Conservation (phyloP, 2,888 invertebrate genomes). For the Panzeria rudis region DNA sequence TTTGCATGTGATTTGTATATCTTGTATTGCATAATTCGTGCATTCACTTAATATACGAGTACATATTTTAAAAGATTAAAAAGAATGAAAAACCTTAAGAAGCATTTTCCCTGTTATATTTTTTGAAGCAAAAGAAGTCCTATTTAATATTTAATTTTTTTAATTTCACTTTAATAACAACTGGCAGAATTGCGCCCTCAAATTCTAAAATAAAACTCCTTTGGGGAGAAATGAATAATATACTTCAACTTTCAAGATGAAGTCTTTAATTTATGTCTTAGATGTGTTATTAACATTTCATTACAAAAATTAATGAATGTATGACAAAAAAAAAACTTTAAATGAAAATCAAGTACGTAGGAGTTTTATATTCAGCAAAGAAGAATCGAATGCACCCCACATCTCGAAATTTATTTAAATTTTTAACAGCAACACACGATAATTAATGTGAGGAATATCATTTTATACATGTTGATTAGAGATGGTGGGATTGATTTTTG, state of each 20-base stretch:
- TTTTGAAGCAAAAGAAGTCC: too few species aligned
- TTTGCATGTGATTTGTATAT: too few species aligned
- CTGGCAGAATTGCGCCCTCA: background rate
- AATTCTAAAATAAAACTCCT: background rate
- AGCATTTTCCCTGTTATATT: too few species aligned
- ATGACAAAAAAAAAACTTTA: background rate
- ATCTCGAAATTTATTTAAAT: background rate
- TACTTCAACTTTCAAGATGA: background rate
- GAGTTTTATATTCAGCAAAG: background rate
- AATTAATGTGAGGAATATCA: too few species aligned
- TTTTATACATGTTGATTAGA: too few species aligned
- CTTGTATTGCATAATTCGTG: too few species aligned
- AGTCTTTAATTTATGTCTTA: constrained; percentile 29
- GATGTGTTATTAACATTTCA: constrained; percentile 48
- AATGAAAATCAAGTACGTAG: background rate
- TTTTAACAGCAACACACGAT: too few species aligned
- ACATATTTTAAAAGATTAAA: too few species aligned
- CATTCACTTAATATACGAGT: too few species aligned
- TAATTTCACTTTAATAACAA: background rate
- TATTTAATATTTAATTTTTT: background rate
- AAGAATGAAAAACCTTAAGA: too few species aligned
- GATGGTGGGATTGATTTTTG: too few species aligned
- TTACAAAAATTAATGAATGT: constrained; percentile 28
- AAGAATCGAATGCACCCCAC: background rate
- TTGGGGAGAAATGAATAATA: constrained; percentile 12